A percentile compares a stretch with the other conserved stretches of the same genome.
phyloP scores from a whole-genome alignment of 1,140 invertebrate genomes.

The Megalopta genalis region DNA sequence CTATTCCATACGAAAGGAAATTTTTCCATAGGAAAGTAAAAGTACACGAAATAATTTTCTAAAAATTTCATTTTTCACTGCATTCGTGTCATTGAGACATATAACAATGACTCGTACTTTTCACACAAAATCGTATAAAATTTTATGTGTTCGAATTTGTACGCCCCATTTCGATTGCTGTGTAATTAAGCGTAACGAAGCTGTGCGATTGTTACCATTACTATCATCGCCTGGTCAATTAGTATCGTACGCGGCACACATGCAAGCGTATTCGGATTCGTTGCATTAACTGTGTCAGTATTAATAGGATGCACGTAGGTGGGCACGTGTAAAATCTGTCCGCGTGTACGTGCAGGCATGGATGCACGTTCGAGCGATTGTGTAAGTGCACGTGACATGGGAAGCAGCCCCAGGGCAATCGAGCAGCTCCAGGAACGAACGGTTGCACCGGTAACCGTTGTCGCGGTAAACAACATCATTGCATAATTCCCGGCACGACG shows the following conservation, averaged over 20 bases:
- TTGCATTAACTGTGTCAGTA: neutral
- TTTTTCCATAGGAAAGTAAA: too few relatives aligned
- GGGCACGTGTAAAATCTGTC: neutral
- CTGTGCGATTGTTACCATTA: neutral
- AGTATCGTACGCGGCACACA: neutral
- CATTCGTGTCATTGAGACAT: too few relatives aligned
- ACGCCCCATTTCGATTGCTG: too few relatives aligned
- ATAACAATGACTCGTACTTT: too few relatives aligned
- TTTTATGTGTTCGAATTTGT: too few relatives aligned
- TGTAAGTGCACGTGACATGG: slow-evolving; percentile 33
- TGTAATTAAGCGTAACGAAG: too few relatives aligned
- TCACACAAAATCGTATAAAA: too few relatives aligned
- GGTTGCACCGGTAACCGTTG: slow-evolving; percentile 22
- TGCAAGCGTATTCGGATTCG: neutral
- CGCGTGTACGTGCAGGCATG: neutral
- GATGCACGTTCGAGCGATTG: slow-evolving; percentile 5
- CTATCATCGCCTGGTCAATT: neutral
- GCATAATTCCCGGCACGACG: slow-evolving; percentile 21
- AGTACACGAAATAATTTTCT: too few relatives aligned
- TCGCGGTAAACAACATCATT: slow-evolving; percentile 36
- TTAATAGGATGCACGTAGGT: slow-evolving; percentile 16
- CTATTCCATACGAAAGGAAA: too few relatives aligned
- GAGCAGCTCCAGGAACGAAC: slow-evolving; percentile 27
- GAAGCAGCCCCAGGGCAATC: slow-evolving; percentile 39
- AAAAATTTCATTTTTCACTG: too few relatives aligned